Evolutionary conservation across 2,113 vertebrate species (phyloP).

Genomic region (Butorides virescens): DNA sequence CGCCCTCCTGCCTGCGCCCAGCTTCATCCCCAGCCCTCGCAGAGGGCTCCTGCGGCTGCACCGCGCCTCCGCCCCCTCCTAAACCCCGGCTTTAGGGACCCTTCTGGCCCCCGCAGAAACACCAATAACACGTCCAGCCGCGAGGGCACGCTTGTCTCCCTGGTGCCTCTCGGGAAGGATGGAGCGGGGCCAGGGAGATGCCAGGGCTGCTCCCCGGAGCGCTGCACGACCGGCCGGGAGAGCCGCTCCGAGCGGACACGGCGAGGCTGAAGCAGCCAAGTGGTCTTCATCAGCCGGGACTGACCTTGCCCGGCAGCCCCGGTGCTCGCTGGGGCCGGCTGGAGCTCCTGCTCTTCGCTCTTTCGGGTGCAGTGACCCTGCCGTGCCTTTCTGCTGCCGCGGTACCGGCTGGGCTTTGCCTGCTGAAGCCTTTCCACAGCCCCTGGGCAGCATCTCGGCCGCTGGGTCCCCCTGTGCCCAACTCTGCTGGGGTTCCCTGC

Average conservation of each 20-base stretch:
- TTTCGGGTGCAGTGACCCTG: accelerated
- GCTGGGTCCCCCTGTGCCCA: accelerated
- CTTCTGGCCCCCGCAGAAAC: not conserved
- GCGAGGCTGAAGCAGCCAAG: not conserved
- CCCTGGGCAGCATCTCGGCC: accelerated
- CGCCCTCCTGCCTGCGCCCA: not conserved
- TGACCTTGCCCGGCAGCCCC: not conserved
- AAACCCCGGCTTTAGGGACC: not conserved
- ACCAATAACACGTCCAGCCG: accelerated
- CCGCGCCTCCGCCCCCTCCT: not conserved
- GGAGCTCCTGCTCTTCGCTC: not conserved
- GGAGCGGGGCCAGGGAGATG: not conserved
- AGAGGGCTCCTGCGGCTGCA: not conserved
- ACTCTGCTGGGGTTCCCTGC: accelerated
- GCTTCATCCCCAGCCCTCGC: too few relatives aligned
- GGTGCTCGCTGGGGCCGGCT: not conserved
- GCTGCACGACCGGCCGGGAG: not conserved
- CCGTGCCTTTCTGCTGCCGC: not conserved
- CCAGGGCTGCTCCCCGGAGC: too few relatives aligned
- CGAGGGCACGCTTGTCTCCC: not conserved
- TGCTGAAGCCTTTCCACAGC: not conserved
- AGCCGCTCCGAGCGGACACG: accelerated
- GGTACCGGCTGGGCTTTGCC: accelerated
- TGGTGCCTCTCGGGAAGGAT: not conserved
- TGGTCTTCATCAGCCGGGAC: not conserved